phyloP scores from a whole-genome alignment of 2,888 invertebrate species.

The Lasioglossum pauxillum region DNA sequence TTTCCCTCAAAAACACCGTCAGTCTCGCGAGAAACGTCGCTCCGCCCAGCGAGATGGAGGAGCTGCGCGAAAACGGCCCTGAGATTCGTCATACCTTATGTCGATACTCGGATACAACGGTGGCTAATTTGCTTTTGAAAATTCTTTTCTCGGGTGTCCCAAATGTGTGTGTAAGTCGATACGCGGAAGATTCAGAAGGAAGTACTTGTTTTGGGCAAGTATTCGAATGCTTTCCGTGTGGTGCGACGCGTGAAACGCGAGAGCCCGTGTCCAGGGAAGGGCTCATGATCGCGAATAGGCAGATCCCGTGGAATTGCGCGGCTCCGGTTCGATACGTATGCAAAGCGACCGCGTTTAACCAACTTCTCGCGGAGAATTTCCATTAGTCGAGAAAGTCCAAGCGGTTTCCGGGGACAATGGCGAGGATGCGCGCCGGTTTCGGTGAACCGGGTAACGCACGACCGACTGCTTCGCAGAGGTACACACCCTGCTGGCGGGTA shows the following conservation, averaged over 20 bases:
- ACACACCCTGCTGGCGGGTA: not conserved
- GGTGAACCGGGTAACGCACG: conserved; percentile 39
- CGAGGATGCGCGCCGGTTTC: conserved; percentile 39
- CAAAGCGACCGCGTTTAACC: conserved; percentile 82
- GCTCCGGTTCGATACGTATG: conserved; percentile 78
- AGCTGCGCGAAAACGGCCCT: not conserved
- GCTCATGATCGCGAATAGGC: not conserved
- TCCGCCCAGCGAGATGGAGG: not conserved
- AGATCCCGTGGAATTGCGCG: conserved; percentile 10
- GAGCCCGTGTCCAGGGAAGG: not conserved
- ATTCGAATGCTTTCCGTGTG: not conserved
- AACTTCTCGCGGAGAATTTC: conserved; percentile 83
- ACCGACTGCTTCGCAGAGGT: conserved; percentile 25
- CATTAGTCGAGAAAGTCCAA: conserved; percentile 76
- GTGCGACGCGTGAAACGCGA: not conserved
- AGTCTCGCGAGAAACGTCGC: not conserved
- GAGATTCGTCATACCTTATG: not conserved
- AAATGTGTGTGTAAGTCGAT: not conserved
- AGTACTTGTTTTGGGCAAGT: not conserved
- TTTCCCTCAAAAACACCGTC: conserved; percentile 4
- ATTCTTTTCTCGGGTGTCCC: not conserved
- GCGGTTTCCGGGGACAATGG: conserved; percentile 48
- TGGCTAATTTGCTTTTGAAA: not conserved
- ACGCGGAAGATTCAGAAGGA: not conserved
- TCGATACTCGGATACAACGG: not conserved